phyloP scores from a whole-genome alignment of 2,888 invertebrate species.

The Macaria liturata region DNA sequence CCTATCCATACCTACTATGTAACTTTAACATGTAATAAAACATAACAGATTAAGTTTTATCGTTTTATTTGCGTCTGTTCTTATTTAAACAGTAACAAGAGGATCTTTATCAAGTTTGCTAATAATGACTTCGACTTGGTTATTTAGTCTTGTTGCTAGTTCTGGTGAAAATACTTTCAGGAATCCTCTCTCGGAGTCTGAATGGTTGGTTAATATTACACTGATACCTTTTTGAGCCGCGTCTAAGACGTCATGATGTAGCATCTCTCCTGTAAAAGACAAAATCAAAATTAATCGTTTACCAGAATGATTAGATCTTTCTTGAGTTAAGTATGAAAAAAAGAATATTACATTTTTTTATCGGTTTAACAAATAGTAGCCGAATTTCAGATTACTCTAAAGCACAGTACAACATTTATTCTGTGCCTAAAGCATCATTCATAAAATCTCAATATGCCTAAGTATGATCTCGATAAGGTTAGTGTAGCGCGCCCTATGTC shows the following conservation, averaged over 20 bases:
- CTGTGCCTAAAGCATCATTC: too few relatives aligned
- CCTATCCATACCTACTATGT: slow-evolving; percentile 37
- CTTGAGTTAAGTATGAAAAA: too few relatives aligned
- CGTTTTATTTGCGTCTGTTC: slow-evolving; percentile 23
- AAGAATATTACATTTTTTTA: too few relatives aligned
- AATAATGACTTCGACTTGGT: slow-evolving; percentile 85
- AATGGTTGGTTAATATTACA: slow-evolving; percentile 96
- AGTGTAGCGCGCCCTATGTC: too few relatives aligned
- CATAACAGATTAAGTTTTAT: slow-evolving; percentile 32
- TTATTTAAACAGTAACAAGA: slow-evolving; percentile 84
- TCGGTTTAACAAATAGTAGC: too few relatives aligned
- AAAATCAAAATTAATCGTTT: too few relatives aligned
- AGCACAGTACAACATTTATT: too few relatives aligned
- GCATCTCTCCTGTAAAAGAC: slow-evolving; percentile 89
- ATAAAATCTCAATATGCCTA: too few relatives aligned
- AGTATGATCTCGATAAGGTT: too few relatives aligned
- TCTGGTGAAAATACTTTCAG: slow-evolving; percentile 82
- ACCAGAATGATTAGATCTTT: too few relatives aligned
- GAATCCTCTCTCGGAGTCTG: slow-evolving; percentile 96
- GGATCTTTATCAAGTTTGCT: slow-evolving; percentile 92
- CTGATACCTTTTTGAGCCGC: slow-evolving; percentile 90
- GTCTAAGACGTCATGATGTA: slow-evolving; percentile 96
- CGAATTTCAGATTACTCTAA: too few relatives aligned
- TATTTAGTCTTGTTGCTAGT: slow-evolving; percentile 62
- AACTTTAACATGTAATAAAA: slow-evolving; percentile 36